These are phyloP conservation scores for Ptilodon capucinus DNA, from an alignment of 2,888 invertebrate species.

Conservation along the genomic window DNA sequence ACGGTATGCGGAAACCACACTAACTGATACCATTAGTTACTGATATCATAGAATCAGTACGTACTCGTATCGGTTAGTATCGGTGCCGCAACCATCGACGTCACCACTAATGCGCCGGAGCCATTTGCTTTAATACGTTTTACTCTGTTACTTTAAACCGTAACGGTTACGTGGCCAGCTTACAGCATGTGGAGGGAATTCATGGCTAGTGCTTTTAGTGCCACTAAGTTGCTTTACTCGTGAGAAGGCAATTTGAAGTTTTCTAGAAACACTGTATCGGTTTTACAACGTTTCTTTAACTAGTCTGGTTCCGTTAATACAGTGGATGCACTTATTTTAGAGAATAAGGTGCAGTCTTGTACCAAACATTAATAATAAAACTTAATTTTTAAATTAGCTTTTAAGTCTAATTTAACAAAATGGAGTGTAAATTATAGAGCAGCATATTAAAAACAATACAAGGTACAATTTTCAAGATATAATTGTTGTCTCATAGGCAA, in stretches of 20 bases:
- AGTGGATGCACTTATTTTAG: too few species aligned
- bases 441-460: too few species aligned
- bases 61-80: background rate
- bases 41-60: too few species aligned
- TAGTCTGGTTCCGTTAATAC: background rate
- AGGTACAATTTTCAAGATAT: too few species aligned
- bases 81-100: slow-evolving; percentile 51
- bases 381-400: too few species aligned
- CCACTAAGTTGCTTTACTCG: slow-evolving; percentile 3
- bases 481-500: too few species aligned
- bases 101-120: slow-evolving; percentile 53
- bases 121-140: slow-evolving; percentile 60
- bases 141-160: slow-evolving; percentile 55
- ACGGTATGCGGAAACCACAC: too few species aligned
- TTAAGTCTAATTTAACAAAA: too few species aligned
- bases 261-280: background rate
- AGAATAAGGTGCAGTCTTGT: too few species aligned
- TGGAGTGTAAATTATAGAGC: too few species aligned
- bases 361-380: too few species aligned
- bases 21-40: too few species aligned
- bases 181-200: slow-evolving; percentile 1
- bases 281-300: background rate
- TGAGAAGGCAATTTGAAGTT: background rate
- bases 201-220: background rate
- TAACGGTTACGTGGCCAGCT: slow-evolving; percentile 38